phyloP scores from a whole-genome alignment of 2,888 invertebrate genomes.

The Bugulina stolonifera region DNA sequence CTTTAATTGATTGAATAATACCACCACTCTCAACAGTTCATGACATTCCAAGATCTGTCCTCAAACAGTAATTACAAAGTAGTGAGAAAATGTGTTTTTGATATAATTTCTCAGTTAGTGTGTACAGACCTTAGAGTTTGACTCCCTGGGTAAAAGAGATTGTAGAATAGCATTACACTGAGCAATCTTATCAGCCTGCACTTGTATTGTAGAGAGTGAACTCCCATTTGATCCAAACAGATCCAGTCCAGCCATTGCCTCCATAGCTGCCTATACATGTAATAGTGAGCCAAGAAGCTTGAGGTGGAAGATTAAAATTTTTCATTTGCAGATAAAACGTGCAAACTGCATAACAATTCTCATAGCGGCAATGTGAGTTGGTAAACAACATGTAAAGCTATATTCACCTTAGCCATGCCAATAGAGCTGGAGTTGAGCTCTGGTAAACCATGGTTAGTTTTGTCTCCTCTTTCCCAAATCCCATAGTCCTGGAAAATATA shows the following conservation, averaged over 20 bases:
- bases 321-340: not conserved
- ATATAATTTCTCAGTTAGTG: too few relatives aligned
- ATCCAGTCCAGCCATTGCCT: slow-evolving; percentile 96
- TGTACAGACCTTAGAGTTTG: slow-evolving; percentile 56
- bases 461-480: slow-evolving; percentile 98
- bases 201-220: slow-evolving; percentile 92
- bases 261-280: slow-evolving; percentile 70
- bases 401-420: slow-evolving; percentile 84
- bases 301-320: too few relatives aligned
- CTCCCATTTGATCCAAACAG: slow-evolving; percentile 92
- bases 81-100: too few relatives aligned
- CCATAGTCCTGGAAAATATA: slow-evolving; percentile 73
- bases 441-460: slow-evolving; percentile 96
- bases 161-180: slow-evolving; percentile 95
- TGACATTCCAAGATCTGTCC: too few relatives aligned
- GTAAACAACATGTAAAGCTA: not conserved
- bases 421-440: slow-evolving; percentile 98
- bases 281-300: too few relatives aligned
- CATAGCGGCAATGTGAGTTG: not conserved
- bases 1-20: too few relatives aligned
- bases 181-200: slow-evolving; percentile 95
- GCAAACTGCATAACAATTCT: not conserved
- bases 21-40: too few relatives aligned
- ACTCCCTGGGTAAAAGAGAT: slow-evolving; percentile 59
- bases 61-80: too few relatives aligned